Evolutionary conservation across 2,113 vertebrate genomes (phyloP), one percentile per base, ranked within the genome.

Genomic region (Phodopus roborovskii): DNA sequence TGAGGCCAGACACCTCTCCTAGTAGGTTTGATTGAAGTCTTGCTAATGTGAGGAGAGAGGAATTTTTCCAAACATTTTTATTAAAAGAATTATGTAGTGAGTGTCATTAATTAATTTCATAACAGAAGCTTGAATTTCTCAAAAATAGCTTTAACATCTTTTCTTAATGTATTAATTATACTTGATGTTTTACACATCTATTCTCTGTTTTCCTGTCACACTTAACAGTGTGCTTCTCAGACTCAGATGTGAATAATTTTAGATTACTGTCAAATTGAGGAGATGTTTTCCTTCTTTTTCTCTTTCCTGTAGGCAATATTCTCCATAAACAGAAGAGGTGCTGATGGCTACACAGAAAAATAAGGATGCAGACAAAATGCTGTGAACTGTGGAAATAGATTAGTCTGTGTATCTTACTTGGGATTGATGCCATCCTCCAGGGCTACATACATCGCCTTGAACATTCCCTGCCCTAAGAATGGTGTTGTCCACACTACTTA

Each of bases 21-120:
- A 53, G 3, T 5, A 15, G 50, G 11, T 33, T 36, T 56, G 85
- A 7, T 24, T 73, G 86, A 91, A 64, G 26, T 64, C 60, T 87
- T 88, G 86, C 39, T 92, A 75, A 60, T 77, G 10, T 68, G 58
- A 92, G 22, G 30, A 95, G 12, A 45, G 89, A 87, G 24, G 26
- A n/a, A 36, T 79, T 92, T 86, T 45, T 62, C 26, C 42, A 33
- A 95, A 92, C 50, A 48, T 39, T 70, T 91, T 95, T 87, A 11
- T 91, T 66, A 85, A 58, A 89, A 87, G 30, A 83, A 94, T 50
- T 79, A 71, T 45, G 5, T 56, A 79, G 3, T 93, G 74, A 84
- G 7, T 94, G 12, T 64, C 90, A 86, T 92, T 97, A 96, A 97
- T 97, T 93, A 97, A 94, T 96, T 50, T 86, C 74, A 48, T 86